Evolutionary conservation across 1,140 invertebrate species (phyloP).

Genomic region (Doryteuthis pealeii): DNA sequence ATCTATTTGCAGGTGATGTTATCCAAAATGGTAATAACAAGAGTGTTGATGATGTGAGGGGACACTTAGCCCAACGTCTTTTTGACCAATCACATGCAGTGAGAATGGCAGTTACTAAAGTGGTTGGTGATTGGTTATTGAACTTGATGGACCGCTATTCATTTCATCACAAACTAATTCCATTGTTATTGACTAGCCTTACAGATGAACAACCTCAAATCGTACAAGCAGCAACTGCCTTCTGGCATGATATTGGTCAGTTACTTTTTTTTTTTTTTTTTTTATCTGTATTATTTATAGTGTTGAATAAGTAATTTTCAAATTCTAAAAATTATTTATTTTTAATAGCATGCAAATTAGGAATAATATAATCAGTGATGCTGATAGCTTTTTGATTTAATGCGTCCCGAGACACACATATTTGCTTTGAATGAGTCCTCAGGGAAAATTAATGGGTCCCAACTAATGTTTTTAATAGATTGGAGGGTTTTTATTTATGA

Average conservation of each 20-base stretch:
- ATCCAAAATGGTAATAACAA: slow-evolving; percentile 68
- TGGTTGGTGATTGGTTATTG: slow-evolving; percentile 71
- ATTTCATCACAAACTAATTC: slow-evolving; percentile 74
- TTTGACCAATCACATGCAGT: slow-evolving; percentile 76
- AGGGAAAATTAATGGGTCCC: too few species aligned
- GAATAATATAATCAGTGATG: too few species aligned
- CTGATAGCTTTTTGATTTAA: too few species aligned
- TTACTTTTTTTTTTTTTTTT: slow-evolving; percentile 2
- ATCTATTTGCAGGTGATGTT: slow-evolving; percentile 62
- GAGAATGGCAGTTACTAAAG: slow-evolving; percentile 68
- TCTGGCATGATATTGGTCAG: slow-evolving; percentile 72
- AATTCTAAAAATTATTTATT: too few species aligned
- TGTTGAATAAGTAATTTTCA: too few species aligned
- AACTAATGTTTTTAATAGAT: too few species aligned
- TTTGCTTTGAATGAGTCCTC: too few species aligned
- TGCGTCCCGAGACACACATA: too few species aligned
- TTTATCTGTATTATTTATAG: not conserved
- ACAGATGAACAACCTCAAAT: slow-evolving; percentile 73
- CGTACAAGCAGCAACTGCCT: slow-evolving; percentile 62
- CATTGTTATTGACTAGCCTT: slow-evolving; percentile 73
- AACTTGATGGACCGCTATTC: slow-evolving; percentile 76
- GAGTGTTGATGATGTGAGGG: slow-evolving; percentile 67
- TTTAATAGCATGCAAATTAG: too few species aligned
- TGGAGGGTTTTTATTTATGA: too few species aligned
- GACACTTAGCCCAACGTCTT: slow-evolving; percentile 72